phyloP scores from a whole-genome alignment of 2,797 vertebrate species.

The Hoplostethus atlanticus region DNA sequence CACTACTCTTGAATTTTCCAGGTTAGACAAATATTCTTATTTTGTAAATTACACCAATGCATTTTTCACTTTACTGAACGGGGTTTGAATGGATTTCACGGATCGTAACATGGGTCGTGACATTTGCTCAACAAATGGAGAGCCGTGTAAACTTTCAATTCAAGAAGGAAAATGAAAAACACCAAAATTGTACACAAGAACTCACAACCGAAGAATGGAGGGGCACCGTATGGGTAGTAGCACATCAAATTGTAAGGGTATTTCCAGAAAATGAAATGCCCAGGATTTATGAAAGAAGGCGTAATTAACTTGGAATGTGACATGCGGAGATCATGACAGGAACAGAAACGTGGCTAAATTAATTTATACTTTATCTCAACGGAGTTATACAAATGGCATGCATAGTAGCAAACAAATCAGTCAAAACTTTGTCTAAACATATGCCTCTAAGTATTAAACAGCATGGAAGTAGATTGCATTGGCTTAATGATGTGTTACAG shows the following conservation, averaged over 20 bases:
- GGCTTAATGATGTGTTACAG: no score
- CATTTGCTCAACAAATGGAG: conserved; percentile 8
- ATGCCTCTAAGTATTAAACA: no score
- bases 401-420: no score
- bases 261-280: conserved; percentile 26
- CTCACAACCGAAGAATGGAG: conserved; percentile 13
- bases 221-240: conserved; percentile 13
- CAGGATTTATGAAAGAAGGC: conserved; percentile 17
- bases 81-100: not conserved
- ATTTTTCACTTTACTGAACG: not conserved
- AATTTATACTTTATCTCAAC: not conserved
- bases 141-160: not conserved
- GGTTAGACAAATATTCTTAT: no score
- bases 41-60: no score
- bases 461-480: no score
- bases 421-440: no score
- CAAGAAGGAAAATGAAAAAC: not conserved
- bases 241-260: conserved; percentile 4
- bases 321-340: not conserved
- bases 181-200: not conserved
- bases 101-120: not conserved
- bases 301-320: conserved; percentile 24
- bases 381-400: not conserved
- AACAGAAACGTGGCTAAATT: not conserved
- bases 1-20: no score